Conservation (phyloP, 1,140 invertebrate species). For the Neoseiulus cucumeris region DNA sequence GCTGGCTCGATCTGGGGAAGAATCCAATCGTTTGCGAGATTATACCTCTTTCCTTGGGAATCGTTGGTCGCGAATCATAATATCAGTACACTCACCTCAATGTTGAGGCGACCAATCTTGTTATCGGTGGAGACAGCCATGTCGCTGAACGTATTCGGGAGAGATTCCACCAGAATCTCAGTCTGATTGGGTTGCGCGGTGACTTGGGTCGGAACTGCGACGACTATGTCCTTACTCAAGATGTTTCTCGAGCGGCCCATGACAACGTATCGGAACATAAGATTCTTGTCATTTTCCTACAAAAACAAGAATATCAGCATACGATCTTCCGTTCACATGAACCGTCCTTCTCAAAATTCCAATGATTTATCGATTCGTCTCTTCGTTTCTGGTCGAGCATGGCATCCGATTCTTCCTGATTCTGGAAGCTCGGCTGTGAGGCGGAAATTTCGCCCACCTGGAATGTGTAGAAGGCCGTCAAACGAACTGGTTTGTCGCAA, state of each 20-base stretch:
- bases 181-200: background rate
- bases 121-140: background rate
- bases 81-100: background rate
- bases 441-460: background rate
- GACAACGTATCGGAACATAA: background rate
- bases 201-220: background rate
- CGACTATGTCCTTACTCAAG: background rate
- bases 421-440: too few relatives aligned
- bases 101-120: background rate
- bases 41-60: too few relatives aligned
- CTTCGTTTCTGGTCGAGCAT: too few relatives aligned
- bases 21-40: slow-evolving; percentile 8
- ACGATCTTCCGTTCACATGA: too few relatives aligned
- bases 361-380: too few relatives aligned
- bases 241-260: background rate
- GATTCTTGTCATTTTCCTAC: background rate
- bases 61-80: too few relatives aligned
- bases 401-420: too few relatives aligned
- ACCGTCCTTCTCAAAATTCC: too few relatives aligned
- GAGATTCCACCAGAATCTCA: background rate
- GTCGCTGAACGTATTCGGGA: background rate
- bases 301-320: too few relatives aligned
- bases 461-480: background rate
- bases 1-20: slow-evolving; percentile 15
- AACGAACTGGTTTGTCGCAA: background rate